phyloP scores from a whole-genome alignment of 1,140 invertebrate species.

The Drosophila nannoptera region DNA sequence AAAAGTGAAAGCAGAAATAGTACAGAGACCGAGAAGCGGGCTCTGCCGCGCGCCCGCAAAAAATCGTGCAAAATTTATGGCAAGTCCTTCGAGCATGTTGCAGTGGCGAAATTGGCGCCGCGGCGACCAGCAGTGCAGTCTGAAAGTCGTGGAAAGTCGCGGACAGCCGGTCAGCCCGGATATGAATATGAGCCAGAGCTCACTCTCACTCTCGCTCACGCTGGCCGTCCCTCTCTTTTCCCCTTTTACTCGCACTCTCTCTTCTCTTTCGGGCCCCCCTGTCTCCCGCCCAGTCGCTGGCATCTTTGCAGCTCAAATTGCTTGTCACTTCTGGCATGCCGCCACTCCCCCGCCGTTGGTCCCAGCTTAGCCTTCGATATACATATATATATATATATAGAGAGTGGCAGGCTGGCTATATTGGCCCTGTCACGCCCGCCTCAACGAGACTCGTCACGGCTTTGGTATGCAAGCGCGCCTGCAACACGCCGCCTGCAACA shows the following conservation, averaged over 20 bases:
- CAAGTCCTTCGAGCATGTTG: conserved; percentile 54
- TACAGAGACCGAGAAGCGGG: neutral
- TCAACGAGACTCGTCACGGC: neutral
- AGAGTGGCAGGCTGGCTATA: too few species aligned
- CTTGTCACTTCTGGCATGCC: conserved; percentile 40
- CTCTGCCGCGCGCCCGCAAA: conserved; percentile 42
- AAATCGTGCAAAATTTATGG: conserved; percentile 70
- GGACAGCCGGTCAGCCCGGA: conserved; percentile 2
- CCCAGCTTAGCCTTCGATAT: conserved; percentile 6
- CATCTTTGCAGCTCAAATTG: conserved; percentile 49
- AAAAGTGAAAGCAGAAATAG: conserved; percentile 3
- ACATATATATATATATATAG: conserved; percentile 15
- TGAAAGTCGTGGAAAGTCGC: conserved; percentile 3
- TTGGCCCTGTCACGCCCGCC: too few species aligned
- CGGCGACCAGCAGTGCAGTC: neutral
- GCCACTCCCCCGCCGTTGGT: neutral
- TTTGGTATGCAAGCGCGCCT: conserved; percentile 20
- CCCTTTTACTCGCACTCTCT: neutral
- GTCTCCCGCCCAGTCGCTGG: conserved; percentile 6
- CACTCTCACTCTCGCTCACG: neutral
- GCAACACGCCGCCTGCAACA: conserved; percentile 9
- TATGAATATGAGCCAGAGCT: conserved; percentile 5
- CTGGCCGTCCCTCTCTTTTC: neutral
- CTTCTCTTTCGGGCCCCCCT: neutral
- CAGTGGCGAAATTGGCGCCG: conserved; percentile 39